phyloP scores from a whole-genome alignment of 2,888 invertebrate genomes.

The Stramonita haemastoma region DNA sequence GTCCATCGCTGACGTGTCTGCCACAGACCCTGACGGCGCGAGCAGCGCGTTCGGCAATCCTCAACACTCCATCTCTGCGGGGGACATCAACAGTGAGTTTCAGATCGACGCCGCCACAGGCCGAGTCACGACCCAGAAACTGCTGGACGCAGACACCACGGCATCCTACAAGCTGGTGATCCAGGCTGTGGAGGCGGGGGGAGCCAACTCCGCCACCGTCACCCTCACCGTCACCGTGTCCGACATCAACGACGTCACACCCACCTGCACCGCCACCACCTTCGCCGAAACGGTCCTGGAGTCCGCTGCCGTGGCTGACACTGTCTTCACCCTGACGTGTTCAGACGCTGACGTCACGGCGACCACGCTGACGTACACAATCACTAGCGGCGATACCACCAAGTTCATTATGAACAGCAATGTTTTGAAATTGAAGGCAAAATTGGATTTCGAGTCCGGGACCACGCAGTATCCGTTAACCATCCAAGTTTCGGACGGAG shows the following conservation, averaged over 20 bases:
- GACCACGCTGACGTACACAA: constrained; percentile 48
- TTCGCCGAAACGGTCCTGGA: constrained; percentile 56
- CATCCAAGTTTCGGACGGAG: constrained; percentile 53
- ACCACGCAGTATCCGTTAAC: constrained; percentile 50
- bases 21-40: constrained; percentile 59
- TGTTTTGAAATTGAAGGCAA: constrained; percentile 49
- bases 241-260: constrained; percentile 51
- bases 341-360: constrained; percentile 47
- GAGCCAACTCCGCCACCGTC: constrained; percentile 52
- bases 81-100: constrained; percentile 58
- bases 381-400: constrained; percentile 50
- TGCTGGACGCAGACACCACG: constrained; percentile 49
- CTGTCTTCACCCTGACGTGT: constrained; percentile 48
- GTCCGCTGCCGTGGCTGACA: constrained; percentile 44
- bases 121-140: constrained; percentile 37
- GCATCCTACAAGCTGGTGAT: constrained; percentile 73
- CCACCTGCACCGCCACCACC: constrained; percentile 52
- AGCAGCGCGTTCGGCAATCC: constrained; percentile 56
- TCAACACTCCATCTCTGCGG: constrained; percentile 57
- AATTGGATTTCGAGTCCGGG: constrained; percentile 53
- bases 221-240: constrained; percentile 46
- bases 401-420: constrained; percentile 53
- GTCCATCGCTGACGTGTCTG: constrained; percentile 52
- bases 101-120: constrained; percentile 49
- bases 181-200: constrained; percentile 73